Conservation (phyloP, 2,888 invertebrate species). For the Aplocera efformata region DNA sequence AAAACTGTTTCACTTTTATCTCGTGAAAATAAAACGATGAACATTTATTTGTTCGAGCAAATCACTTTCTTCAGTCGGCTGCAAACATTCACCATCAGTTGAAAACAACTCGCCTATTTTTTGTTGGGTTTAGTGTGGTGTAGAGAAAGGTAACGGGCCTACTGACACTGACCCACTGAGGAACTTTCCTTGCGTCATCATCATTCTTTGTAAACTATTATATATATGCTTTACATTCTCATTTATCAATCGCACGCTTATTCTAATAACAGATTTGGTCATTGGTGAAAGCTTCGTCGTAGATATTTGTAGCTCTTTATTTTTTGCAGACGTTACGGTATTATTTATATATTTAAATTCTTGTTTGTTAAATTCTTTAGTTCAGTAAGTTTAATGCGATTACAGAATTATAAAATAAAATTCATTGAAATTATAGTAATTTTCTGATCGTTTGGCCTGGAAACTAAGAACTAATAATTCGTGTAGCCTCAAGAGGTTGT, state of each 20-base stretch:
- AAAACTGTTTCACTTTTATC: conserved; percentile 21
- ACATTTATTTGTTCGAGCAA: conserved; percentile 20
- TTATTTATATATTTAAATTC: no score
- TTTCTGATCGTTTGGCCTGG: no score
- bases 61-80: conserved; percentile 28
- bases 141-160: conserved; percentile 71
- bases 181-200: conserved; percentile 65
- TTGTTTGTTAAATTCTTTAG: no score
- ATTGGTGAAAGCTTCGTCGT: background rate
- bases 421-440: no score
- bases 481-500: background rate
- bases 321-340: no score
- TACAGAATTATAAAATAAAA: no score
- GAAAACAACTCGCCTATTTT: conserved; percentile 22
- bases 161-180: conserved; percentile 66
- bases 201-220: conserved; percentile 41
- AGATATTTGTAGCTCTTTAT: background rate
- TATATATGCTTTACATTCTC: conserved; percentile 17
- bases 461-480: no score
- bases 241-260: conserved; percentile 16
- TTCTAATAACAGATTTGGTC: background rate
- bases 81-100: conserved; percentile 22
- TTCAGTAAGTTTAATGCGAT: no score
- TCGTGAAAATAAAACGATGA: conserved; percentile 22
- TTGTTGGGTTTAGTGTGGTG: conserved; percentile 22